Evolutionary conservation across 2,113 vertebrate species (phyloP).

Genomic region (Isurus oxyrinchus): DNA sequence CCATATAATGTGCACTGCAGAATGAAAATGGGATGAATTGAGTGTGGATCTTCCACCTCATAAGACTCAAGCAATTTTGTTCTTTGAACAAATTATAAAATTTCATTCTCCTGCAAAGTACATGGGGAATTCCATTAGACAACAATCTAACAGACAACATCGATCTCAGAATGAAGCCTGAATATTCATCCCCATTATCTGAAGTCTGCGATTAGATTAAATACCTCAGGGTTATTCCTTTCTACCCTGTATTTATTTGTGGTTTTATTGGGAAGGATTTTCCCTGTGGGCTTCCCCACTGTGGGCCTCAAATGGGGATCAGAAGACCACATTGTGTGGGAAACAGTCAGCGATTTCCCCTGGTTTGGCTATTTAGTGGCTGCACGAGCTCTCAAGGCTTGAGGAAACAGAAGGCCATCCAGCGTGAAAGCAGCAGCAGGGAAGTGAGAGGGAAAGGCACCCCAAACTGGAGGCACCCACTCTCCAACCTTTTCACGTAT

Average conservation of each 20-base stretch:
- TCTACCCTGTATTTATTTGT: neutral
- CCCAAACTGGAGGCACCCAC: neutral
- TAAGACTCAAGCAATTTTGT: neutral
- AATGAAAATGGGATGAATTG: neutral
- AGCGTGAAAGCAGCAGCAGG: neutral
- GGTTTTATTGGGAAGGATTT: neutral
- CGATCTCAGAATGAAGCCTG: neutral
- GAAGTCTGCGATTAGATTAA: neutral
- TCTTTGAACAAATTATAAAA: neutral
- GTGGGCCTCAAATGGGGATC: neutral
- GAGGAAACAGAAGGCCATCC: neutral
- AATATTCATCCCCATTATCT: neutral
- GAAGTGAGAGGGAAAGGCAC: neutral
- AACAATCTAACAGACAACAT: neutral
- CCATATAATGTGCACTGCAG: neutral
- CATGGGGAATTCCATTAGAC: neutral
- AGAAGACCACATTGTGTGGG: neutral
- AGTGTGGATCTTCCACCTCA: neutral
- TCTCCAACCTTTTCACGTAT: neutral
- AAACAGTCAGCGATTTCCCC: neutral
- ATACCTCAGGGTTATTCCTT: neutral
- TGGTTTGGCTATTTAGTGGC: neutral
- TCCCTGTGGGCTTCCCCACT: neutral
- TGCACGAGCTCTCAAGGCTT: neutral
- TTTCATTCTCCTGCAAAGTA: neutral